phyloP scores from a whole-genome alignment of 2,797 vertebrate species.

The Leptodactylus fallax region DNA sequence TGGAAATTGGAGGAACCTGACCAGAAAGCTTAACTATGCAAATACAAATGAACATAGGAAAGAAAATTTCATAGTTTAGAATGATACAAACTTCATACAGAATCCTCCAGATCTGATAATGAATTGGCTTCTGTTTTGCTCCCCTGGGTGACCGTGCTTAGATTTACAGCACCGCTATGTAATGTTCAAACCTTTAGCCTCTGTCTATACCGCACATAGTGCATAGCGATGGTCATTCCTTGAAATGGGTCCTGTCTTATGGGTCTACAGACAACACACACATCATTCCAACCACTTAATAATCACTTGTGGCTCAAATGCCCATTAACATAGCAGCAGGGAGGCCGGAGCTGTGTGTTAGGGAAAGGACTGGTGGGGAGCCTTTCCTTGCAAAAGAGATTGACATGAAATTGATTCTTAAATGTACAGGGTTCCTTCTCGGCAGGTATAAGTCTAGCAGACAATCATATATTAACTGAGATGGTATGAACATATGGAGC shows the following conservation, averaged over 20 bases:
- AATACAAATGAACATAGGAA: too few species aligned
- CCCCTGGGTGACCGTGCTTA: background rate
- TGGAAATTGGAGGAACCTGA: too few species aligned
- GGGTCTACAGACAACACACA: background rate
- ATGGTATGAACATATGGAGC: slow-evolving; percentile 41
- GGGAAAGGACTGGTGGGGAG: background rate
- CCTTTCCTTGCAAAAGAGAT: slow-evolving; percentile 3
- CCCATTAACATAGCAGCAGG: slow-evolving; percentile 24
- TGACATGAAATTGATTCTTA: slow-evolving; percentile 13
- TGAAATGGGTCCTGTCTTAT: background rate
- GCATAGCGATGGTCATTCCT: background rate
- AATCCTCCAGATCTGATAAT: too few species aligned
- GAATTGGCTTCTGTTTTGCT: background rate
- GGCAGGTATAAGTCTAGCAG: slow-evolving; percentile 21
- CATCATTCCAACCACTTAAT: slow-evolving; percentile 10
- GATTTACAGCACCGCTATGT: background rate
- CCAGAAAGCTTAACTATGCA: too few species aligned
- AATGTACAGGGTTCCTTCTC: slow-evolving; percentile 2
- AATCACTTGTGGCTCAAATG: slow-evolving; percentile 24
- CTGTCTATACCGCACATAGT: background rate
- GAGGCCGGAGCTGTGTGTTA: background rate
- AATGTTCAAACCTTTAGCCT: background rate
- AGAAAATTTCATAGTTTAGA: too few species aligned
- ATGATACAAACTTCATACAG: too few species aligned
- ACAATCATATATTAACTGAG: slow-evolving; percentile 31